Conservation (phyloP, 2,888 invertebrate species). For the Eupeodes luniger region DNA sequence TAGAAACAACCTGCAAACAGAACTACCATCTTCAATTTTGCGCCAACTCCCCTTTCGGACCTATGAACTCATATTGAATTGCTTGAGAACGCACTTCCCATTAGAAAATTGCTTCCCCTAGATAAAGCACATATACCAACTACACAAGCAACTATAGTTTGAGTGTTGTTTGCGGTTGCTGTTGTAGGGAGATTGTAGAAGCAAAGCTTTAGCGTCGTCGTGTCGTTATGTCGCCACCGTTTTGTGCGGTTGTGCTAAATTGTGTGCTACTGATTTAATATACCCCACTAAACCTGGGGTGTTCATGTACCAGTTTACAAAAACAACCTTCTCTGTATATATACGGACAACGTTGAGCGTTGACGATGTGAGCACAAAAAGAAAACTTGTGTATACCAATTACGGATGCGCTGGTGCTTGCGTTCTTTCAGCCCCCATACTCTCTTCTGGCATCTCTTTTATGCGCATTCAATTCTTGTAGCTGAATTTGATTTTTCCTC, state of each 20-base stretch:
- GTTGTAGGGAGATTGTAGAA: constrained; percentile 41
- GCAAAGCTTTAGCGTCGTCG: constrained; percentile 41
- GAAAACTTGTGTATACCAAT: constrained; percentile 68
- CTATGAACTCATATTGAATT: constrained; percentile 40
- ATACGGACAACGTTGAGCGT: neutral
- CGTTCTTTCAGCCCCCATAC: constrained; percentile 8
- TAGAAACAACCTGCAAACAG: constrained; percentile 69
- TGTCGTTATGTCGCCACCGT: constrained; percentile 39
- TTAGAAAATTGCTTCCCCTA: constrained; percentile 61
- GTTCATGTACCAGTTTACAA: constrained; percentile 47
- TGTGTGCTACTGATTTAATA: constrained; percentile 73
- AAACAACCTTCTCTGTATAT: constrained; percentile 43
- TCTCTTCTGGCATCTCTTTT: constrained; percentile 56
- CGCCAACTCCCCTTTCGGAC: neutral
- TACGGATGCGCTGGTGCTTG: constrained; percentile 66
- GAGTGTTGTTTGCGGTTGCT: constrained; percentile 23
- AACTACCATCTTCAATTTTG: constrained; percentile 16
- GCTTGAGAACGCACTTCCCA: constrained; percentile 61
- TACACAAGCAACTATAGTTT: constrained; percentile 14
- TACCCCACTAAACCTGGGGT: constrained; percentile 30
- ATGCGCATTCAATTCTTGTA: constrained; percentile 56
- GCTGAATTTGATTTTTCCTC: constrained; percentile 56
- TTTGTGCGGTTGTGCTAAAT: constrained; percentile 72
- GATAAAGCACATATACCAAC: constrained; percentile 26
- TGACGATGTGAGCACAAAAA: constrained; percentile 45